Conservation (phyloP, 2,113 vertebrate species). For the Oreochromis spilurus region DNA sequence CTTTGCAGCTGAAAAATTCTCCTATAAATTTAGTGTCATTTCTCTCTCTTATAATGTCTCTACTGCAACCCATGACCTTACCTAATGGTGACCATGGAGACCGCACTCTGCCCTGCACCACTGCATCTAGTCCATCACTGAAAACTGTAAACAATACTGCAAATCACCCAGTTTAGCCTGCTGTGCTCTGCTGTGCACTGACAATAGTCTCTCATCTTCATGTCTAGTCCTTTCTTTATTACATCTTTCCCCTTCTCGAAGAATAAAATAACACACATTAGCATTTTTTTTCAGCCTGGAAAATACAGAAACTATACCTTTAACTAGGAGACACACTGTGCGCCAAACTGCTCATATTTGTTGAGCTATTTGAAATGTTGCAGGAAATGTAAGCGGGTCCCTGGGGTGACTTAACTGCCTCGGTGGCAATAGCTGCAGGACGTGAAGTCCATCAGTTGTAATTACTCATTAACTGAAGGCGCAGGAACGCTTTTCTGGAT, state of each 20-base stretch:
- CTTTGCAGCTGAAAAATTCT: neutral
- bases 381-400: neutral
- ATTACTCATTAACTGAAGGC: neutral
- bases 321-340: neutral
- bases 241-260: neutral
- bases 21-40: neutral
- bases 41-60: neutral
- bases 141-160: neutral
- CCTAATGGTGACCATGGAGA: neutral
- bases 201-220: neutral
- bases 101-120: neutral
- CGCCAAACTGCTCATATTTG: neutral
- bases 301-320: neutral
- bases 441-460: neutral
- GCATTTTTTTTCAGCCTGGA: neutral
- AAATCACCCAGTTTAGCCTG: neutral
- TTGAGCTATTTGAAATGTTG: neutral
- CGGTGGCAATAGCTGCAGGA: neutral
- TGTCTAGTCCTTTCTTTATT: neutral
- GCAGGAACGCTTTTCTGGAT: neutral
- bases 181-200: neutral
- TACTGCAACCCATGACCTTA: neutral
- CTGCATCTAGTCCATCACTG: neutral
- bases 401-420: neutral
- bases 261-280: neutral